Evolutionary conservation across 2,888 invertebrate species (phyloP).

Genomic region (Alentia gelatinosa): DNA sequence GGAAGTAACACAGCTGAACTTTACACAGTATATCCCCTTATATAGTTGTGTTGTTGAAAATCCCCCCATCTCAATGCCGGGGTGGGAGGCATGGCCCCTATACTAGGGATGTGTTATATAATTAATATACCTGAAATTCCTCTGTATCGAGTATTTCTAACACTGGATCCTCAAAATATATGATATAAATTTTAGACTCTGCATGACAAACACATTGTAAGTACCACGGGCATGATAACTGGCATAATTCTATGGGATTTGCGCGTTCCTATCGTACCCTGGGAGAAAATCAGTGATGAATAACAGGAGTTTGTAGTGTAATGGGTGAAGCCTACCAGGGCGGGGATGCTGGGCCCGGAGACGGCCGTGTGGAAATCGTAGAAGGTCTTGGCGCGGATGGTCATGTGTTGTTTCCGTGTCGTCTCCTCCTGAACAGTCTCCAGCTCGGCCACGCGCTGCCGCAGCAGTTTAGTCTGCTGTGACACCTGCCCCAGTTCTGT

Average conservation of each 20-base stretch:
- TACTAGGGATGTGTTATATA: no score
- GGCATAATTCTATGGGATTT: background rate
- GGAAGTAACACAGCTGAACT: no score
- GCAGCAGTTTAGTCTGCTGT: background rate
- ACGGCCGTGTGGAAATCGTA: constrained; percentile 3
- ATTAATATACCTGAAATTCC: no score
- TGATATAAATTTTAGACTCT: background rate
- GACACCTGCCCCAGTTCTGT: background rate
- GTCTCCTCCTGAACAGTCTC: background rate
- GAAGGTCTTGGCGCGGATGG: constrained; percentile 13
- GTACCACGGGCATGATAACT: background rate
- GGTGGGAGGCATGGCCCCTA: no score
- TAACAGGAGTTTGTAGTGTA: background rate
- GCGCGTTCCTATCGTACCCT: no score
- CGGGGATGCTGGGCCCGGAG: background rate
- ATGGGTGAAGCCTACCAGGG: background rate
- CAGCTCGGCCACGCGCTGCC: background rate
- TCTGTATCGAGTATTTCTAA: no score
- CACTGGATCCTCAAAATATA: background rate
- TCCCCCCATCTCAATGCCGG: no score
- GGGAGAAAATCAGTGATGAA: background rate
- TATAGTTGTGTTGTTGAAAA: no score
- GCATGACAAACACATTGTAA: background rate
- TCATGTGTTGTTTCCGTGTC: background rate
- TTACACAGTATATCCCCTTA: no score